phyloP scores from a whole-genome alignment of 2,797 vertebrate genomes.

The Typhlichthys subterraneus region DNA sequence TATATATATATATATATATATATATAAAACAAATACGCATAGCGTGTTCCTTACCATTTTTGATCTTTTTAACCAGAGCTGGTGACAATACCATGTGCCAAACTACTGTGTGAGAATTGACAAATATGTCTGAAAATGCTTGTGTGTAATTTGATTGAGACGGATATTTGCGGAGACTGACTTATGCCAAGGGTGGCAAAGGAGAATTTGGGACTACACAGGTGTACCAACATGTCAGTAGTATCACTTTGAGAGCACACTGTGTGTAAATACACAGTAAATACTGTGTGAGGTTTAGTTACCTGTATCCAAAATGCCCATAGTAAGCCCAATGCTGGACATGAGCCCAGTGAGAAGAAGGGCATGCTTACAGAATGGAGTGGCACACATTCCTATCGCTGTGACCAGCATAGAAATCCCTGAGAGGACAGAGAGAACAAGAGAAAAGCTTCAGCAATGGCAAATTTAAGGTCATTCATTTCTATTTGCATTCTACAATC shows the following conservation, averaged over 20 bases:
- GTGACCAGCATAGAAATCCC: conserved; percentile 86
- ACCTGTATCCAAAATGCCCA: conserved; percentile 94
- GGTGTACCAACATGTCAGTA: no score
- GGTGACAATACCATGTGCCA: no score
- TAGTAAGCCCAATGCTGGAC: conserved; percentile 84
- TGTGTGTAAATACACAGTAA: not conserved
- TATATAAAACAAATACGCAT: no score
- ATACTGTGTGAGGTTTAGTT: not conserved
- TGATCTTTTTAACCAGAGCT: no score
- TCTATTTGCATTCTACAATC: not conserved
- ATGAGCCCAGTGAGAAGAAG: conserved; percentile 76
- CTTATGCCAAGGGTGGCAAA: no score
- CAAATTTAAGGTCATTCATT: not conserved
- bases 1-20: no score
- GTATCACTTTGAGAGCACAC: not conserved
- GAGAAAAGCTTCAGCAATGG: not conserved
- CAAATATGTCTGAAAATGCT: no score
- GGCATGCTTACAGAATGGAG: conserved; percentile 84
- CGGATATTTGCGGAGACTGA: no score
- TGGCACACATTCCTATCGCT: conserved; percentile 80
- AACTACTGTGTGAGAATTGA: no score
- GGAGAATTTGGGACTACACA: no score
- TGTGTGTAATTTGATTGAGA: no score
- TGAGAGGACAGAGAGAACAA: conserved; percentile 46
- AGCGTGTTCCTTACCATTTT: no score